Conservation (phyloP, 1,140 invertebrate genomes). For the Drosophila burlai region DNA sequence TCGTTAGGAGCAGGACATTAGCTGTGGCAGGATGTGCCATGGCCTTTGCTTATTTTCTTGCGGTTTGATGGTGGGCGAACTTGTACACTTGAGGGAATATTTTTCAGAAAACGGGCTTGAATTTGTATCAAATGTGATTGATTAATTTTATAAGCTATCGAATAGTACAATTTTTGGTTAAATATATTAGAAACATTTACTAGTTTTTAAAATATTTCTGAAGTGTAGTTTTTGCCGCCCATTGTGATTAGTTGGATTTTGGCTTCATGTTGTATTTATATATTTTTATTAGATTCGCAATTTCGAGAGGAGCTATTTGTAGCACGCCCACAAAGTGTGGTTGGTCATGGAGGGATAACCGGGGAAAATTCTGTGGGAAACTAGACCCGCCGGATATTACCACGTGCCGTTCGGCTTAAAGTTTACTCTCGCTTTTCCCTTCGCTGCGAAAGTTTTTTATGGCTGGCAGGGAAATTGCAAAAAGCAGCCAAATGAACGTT, state of each 20-base stretch:
- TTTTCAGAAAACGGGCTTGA: not conserved
- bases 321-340: constrained; percentile 24
- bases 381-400: constrained; percentile 32
- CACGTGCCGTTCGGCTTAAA: constrained; percentile 42
- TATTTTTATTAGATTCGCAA: constrained; percentile 72
- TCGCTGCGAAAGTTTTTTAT: constrained; percentile 63
- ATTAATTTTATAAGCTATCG: not conserved
- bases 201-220: too few relatives aligned
- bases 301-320: constrained; percentile 49
- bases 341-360: constrained; percentile 7
- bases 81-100: not conserved
- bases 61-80: constrained; percentile 15
- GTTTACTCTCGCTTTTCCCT: constrained; percentile 17
- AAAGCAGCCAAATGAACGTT: constrained; percentile 38
- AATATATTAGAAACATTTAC: too few relatives aligned
- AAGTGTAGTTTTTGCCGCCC: constrained; percentile 13
- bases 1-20: constrained; percentile 34
- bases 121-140: not conserved
- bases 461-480: constrained; percentile 20
- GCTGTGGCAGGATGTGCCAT: constrained; percentile 20
- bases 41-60: constrained; percentile 32
- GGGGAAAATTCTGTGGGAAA: constrained; percentile 26
- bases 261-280: constrained; percentile 43
- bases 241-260: constrained; percentile 45
- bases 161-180: not conserved